A percentile compares a stretch with the other conserved stretches of the same genome.
These are phyloP conservation scores for Phymastichus coffea DNA, from an alignment of 1,140 invertebrate genomes.

Conservation along the genomic window DNA sequence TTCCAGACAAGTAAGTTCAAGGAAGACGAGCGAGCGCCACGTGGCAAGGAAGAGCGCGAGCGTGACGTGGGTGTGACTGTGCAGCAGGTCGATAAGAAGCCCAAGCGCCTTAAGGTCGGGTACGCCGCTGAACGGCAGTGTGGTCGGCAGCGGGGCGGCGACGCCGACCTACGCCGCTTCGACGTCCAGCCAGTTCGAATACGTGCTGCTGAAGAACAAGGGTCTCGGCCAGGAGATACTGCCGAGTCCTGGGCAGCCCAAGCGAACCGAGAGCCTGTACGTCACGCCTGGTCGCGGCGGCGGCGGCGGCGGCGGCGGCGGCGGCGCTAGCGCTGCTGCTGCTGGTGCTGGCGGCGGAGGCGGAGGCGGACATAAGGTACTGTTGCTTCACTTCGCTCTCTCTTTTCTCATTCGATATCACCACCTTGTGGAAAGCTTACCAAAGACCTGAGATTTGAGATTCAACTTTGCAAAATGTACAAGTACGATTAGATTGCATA, in stretches of 20 bases:
- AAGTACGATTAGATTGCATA: no score
- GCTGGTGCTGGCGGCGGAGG: slow-evolving; percentile 44
- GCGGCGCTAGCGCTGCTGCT: slow-evolving; percentile 38
- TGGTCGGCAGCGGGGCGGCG: slow-evolving; percentile 56
- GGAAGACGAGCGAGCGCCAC: no score
- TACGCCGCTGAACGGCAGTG: slow-evolving; percentile 50
- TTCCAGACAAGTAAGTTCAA: slow-evolving; percentile 53
- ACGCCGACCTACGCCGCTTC: slow-evolving; percentile 55
- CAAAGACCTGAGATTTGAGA: no score
- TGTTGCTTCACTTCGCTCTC: slow-evolving; percentile 15
- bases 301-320: slow-evolving; percentile 45
- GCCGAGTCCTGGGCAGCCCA: slow-evolving; percentile 79
- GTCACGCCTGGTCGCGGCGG: slow-evolving; percentile 34
- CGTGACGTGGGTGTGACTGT: background rate
- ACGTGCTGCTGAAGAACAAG: slow-evolving; percentile 74
- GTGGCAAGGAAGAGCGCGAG: no score
- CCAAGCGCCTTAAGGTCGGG: slow-evolving; percentile 53
- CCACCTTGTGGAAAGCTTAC: no score
- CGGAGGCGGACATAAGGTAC: slow-evolving; percentile 46
- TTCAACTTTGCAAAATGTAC: no score
- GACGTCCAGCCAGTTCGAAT: slow-evolving; percentile 67
- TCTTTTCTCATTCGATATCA: no score
- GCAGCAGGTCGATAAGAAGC: slow-evolving; percentile 53
- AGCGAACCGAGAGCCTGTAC: slow-evolving; percentile 83
- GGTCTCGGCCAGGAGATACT: slow-evolving; percentile 84